Conservation (phyloP, 1,140 invertebrate genomes). For the Drosophila serrata region DNA sequence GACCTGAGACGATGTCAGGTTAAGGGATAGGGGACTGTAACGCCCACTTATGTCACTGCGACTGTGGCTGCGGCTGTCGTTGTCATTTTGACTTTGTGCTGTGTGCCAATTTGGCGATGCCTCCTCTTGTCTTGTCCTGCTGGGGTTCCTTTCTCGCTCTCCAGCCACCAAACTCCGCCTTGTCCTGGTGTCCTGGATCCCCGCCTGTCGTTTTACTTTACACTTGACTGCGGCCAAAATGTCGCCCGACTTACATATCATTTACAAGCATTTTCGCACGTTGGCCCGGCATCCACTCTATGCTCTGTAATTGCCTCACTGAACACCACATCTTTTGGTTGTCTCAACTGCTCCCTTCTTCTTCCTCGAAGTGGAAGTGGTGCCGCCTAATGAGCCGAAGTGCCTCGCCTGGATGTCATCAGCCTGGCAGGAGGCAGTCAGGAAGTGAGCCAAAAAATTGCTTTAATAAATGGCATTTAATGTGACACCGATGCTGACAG, state of each 20-base stretch:
- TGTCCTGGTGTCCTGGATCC: neutral
- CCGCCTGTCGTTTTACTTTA: conserved; percentile 41
- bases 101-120: conserved; percentile 53
- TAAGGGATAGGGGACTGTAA: neutral
- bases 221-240: conserved; percentile 76
- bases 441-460: conserved; percentile 83
- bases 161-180: too few species aligned
- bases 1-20: conserved; percentile 1
- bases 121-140: conserved; percentile 44
- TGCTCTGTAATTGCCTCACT: conserved; percentile 70
- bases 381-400: conserved; percentile 80
- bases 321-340: conserved; percentile 5
- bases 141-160: neutral
- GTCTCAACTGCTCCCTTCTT: neutral
- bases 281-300: conserved; percentile 57
- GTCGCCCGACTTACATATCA: conserved; percentile 60
- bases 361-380: conserved; percentile 7
- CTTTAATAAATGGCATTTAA: conserved; percentile 83
- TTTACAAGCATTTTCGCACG: conserved; percentile 72
- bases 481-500: conserved; percentile 67
- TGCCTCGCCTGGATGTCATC: conserved; percentile 81
- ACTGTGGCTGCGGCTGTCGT: conserved; percentile 40
- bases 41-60: conserved; percentile 52
- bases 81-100: conserved; percentile 57
- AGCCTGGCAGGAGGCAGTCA: conserved; percentile 63